Base-by-base conservation (phyloP, 2,888 invertebrate species). In the Fragum fragum region DNA sequence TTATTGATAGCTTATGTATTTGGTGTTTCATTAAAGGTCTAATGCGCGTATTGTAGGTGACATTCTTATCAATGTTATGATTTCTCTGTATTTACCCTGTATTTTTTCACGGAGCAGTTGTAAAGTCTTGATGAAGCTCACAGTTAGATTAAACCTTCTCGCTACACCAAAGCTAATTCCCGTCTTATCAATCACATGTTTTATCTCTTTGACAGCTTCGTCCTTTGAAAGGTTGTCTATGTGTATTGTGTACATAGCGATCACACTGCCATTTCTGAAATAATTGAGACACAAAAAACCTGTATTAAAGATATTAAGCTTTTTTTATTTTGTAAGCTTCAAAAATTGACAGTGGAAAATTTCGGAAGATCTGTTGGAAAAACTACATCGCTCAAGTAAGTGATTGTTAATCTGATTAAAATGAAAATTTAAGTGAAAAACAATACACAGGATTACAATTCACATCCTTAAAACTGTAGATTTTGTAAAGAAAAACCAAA, bases 201-300 rank as follows among this genome's bases (percentile, higher is more conserved):
- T n/a, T 26, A 57, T 5, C 2, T 3, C 14, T 2, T n/a, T 23
- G 21, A 23, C 1, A 57, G 26, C 57, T 2, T 57, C 23, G 7
- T 9, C 26, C 21, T 57, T 57, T 1, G 32, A 6, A 6, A 63
- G 36, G 36, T 63, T 63, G 16, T 63, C 28, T 36, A 63, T n/a
- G 14, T n/a, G n/a, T 63, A 63, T 9, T 32, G 9, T 9, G 28
- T 63, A 36, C 3, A 0, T 9, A 6, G 36, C 36, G 16, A 63
- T 28, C 18, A 63, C 28, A 63, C 63, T 63, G 32, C 63, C 63
- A n/a, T n/a, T 63, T 21, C 63, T 63, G 63, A 63, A 63, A 63
- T 32, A 42, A 42, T 9, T 18, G 21, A 32, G 36, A 61, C 1
- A 29, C 16, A 1, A 63, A 28, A 6, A 26, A 57, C 3, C 11